A percentile compares a stretch with the other conserved stretches of the same genome.
These are phyloP conservation scores for Cydia splendana DNA, from an alignment of 1,140 invertebrate genomes.

Conservation along the genomic window DNA sequence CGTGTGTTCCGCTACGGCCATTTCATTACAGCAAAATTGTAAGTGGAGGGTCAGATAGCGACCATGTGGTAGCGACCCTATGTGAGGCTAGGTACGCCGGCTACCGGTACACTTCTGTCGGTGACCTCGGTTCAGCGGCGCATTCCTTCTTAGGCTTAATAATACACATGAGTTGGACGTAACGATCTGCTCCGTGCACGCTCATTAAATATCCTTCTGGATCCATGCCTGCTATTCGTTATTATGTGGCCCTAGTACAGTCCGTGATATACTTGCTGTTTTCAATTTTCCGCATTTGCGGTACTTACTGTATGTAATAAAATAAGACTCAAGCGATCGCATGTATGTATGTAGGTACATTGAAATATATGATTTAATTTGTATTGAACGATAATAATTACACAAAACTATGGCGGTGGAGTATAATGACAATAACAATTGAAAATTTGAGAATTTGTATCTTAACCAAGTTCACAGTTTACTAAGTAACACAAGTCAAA, in stretches of 20 bases:
- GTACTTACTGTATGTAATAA: neutral
- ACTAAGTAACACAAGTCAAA: too few species aligned
- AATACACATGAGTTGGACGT: conserved; percentile 68
- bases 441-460: too few species aligned
- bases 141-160: conserved; percentile 75
- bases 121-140: conserved; percentile 62
- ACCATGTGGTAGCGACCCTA: conserved; percentile 47
- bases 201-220: conserved; percentile 66
- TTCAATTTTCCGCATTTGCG: conserved; percentile 27
- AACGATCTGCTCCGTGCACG: conserved; percentile 62
- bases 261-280: conserved; percentile 35
- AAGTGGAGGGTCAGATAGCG: conserved; percentile 46
- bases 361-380: too few species aligned
- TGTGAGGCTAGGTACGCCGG: conserved; percentile 32
- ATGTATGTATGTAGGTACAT: neutral
- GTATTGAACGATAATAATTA: too few species aligned
- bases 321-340: neutral
- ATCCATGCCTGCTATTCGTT: conserved; percentile 43
- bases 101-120: conserved; percentile 58
- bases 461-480: too few species aligned
- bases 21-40: conserved; percentile 36
- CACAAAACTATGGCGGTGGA: too few species aligned
- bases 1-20: conserved; percentile 1
- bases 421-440: too few species aligned
- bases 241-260: conserved; percentile 42